Evolutionary conservation across 1,140 invertebrate species (phyloP).

Genomic region (Tetragonula clypearis): DNA sequence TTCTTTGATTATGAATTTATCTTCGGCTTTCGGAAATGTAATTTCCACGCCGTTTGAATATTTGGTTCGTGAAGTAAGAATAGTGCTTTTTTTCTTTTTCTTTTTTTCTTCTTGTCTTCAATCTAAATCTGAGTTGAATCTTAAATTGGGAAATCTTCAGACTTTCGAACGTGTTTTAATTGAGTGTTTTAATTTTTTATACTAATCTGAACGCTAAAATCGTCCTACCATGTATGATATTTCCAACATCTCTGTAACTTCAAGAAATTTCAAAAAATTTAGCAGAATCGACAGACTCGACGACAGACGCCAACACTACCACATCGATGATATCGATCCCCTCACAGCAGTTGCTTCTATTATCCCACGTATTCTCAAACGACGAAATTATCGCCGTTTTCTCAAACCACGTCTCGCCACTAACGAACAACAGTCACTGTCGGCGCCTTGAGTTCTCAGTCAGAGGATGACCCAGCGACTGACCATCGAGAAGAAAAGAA

Average conservation of each 20-base stretch:
- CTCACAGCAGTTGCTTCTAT: background rate
- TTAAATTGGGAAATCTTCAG: background rate
- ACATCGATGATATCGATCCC: background rate
- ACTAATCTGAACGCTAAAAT: too few relatives aligned
- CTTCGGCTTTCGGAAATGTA: background rate
- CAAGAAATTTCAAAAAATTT: background rate
- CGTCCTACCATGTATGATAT: background rate
- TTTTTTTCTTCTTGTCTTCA: too few relatives aligned
- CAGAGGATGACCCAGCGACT: constrained; percentile 39
- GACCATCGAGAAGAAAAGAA: constrained; percentile 3
- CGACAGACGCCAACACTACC: background rate
- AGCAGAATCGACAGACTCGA: background rate
- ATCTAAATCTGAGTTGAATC: too few relatives aligned
- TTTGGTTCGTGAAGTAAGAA: too few relatives aligned
- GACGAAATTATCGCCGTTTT: background rate
- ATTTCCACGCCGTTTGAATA: too few relatives aligned
- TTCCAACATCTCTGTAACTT: background rate
- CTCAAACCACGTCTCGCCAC: background rate
- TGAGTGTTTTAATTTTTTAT: background rate
- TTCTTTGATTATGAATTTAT: background rate
- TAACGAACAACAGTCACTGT: background rate
- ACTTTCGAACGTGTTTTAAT: background rate
- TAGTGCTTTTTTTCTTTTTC: too few relatives aligned
- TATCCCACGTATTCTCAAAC: background rate
- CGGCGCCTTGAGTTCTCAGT: background rate